Base-by-base conservation (phyloP, 2,797 vertebrate species). In the Bradypodion pumilum region DNA sequence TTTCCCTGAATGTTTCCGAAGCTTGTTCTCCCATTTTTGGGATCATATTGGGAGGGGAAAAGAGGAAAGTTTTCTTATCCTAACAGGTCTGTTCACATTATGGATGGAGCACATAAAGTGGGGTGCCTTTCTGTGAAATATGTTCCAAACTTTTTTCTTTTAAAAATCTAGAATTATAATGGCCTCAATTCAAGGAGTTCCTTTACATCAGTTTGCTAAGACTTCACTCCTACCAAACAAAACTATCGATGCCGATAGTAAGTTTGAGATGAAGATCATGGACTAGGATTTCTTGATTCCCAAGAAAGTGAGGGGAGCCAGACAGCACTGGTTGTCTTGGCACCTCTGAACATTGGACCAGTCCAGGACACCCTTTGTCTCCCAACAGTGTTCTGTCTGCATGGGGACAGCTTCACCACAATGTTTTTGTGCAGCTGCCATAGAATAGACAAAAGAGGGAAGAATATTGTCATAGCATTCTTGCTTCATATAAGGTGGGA, bases 111-210 rank as follows among this genome's bases (percentile, higher is more conserved):
- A 82, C 85, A 19, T 6, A 80, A 63, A 81, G 75, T 79, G 88
- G 83, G 72, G 72, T 89, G 82, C 86, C 90, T 93, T 68, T 92
- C 85, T 89, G 86, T 90, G 82, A 91, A 85, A 80, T 82, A 6
- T 77, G 87, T 78, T 94, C 65, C 82, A 81, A 88, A 90, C 92
- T 93, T 88, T 93, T 93, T 86, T 84, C 88, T 72, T 35, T 25
- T 32, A 74, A 52, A 72, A 37, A 12, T 21, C 8, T n/a, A 60
- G 60, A 79, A 52, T 32, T 66, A 62, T 56, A 25, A 32, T 59
- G 13, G 9, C 49, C 0, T 19, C 29, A 60, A 10, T 69, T 35
- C 29, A 82, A 23, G 13, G 37, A 27, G 44, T 10, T 60, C n/a
- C 29, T 56, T 40, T 23, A 25, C 5, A 74, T 10, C 44, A 66